Evolutionary conservation across 2,888 invertebrate genomes (phyloP).

Genomic region (Eupithecia dodoneata): DNA sequence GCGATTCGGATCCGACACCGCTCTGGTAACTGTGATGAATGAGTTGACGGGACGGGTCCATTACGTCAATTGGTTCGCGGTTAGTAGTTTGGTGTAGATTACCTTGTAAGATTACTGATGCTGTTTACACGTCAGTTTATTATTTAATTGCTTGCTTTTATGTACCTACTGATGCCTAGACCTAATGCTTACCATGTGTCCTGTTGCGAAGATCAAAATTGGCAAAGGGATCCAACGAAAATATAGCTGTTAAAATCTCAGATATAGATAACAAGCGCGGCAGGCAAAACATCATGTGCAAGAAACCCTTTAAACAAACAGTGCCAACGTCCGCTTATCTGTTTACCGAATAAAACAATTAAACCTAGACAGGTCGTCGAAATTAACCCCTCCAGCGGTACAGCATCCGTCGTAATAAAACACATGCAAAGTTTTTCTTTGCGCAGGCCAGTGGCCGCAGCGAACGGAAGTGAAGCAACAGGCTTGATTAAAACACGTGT

Average conservation of each 20-base stretch:
- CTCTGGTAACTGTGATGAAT: slow-evolving; percentile 43
- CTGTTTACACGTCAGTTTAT: not conserved
- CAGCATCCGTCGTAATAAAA: slow-evolving; percentile 82
- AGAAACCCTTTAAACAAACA: slow-evolving; percentile 31
- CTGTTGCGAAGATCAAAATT: not conserved
- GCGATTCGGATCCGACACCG: slow-evolving; percentile 52
- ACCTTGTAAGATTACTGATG: not conserved
- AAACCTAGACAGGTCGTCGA: slow-evolving; percentile 70
- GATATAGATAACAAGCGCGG: not conserved
- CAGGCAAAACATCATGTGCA: slow-evolving; percentile 10
- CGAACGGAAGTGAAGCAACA: slow-evolving; percentile 81
- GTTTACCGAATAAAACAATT: slow-evolving; percentile 74
- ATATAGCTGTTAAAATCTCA: not conserved
- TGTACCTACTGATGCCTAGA: not conserved
- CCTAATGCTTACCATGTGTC: not conserved
- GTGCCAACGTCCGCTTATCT: slow-evolving; percentile 44
- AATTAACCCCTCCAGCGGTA: slow-evolving; percentile 77
- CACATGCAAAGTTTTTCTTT: slow-evolving; percentile 84
- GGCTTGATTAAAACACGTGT: slow-evolving; percentile 84
- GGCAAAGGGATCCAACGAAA: not conserved
- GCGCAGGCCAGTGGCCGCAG: slow-evolving; percentile 75
- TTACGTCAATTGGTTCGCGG: slow-evolving; percentile 20
- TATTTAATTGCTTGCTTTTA: not conserved
- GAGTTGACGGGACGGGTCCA: slow-evolving; percentile 8
- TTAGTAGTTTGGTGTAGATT: not conserved